phyloP scores from a whole-genome alignment of 2,797 vertebrate species.

The Chromis chromis region DNA sequence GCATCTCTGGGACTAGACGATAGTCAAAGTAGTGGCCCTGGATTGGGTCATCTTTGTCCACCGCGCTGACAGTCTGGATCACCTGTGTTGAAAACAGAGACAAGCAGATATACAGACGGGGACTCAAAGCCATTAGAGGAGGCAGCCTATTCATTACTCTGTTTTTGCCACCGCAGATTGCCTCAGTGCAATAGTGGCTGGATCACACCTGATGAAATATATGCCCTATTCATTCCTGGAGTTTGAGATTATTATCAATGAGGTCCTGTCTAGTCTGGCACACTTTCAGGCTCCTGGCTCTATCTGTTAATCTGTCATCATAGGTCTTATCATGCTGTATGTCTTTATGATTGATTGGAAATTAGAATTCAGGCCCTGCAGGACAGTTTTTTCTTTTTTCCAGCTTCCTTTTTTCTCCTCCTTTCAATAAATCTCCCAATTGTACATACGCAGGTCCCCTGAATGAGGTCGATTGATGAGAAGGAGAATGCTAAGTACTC shows the following conservation, averaged over 20 bases:
- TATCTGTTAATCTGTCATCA: conserved; percentile 83
- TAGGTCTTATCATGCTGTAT: conserved; percentile 75
- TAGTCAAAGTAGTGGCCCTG: conserved; percentile 97
- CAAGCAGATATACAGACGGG: conserved; percentile 39
- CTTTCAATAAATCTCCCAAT: conserved; percentile 68
- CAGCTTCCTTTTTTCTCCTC: conserved; percentile 26
- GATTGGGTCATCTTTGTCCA: conserved; percentile 96
- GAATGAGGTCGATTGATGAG: conserved; percentile 82
- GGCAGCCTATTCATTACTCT: conserved; percentile 67
- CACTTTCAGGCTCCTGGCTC: conserved; percentile 73
- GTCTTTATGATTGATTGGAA: conserved; percentile 84
- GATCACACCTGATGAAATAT: conserved; percentile 79
- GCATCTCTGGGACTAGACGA: conserved; percentile 94
- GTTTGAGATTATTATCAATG: conserved; percentile 81
- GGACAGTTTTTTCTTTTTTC: conserved; percentile 61
- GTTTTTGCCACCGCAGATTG: conserved; percentile 58
- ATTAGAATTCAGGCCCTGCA: conserved; percentile 73
- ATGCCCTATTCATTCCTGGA: conserved; percentile 72
- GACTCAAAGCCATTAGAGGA: conserved; percentile 35
- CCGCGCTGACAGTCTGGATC: conserved; percentile 95
- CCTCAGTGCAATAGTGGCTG: conserved; percentile 57
- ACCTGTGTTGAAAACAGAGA: conserved; percentile 84
- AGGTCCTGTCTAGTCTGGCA: conserved; percentile 73
- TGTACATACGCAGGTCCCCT: conserved; percentile 61
- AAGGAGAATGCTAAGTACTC: conserved; percentile 80